phyloP scores from a whole-genome alignment of 1,140 invertebrate species.

The Diachasma alloeum region DNA sequence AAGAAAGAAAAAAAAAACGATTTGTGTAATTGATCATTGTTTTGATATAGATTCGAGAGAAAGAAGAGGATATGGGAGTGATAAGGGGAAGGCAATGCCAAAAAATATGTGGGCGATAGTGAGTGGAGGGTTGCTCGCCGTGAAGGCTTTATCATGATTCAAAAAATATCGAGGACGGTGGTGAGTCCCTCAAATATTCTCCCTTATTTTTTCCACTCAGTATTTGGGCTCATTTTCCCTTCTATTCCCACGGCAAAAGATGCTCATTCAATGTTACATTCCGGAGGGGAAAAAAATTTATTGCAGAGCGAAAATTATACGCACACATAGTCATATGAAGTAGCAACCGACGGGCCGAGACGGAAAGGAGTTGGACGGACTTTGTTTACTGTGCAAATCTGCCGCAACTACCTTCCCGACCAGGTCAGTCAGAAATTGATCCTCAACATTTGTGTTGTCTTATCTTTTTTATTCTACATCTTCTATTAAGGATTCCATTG shows the following conservation, averaged over 20 bases:
- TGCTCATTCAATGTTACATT: neutral
- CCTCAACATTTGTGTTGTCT: neutral
- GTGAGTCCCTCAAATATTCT: neutral
- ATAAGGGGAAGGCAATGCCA: neutral
- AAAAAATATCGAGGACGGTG: neutral
- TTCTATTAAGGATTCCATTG: too few species aligned
- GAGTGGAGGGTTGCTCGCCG: neutral
- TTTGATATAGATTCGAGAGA: too few species aligned
- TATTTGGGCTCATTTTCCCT: neutral
- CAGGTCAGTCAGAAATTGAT: slow-evolving; percentile 35
- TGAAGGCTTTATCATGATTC: neutral
- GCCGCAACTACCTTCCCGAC: slow-evolving; percentile 75
- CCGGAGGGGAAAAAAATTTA: neutral
- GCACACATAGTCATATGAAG: slow-evolving; percentile 4
- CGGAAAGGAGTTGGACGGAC: slow-evolving; percentile 73
- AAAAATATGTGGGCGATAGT: neutral
- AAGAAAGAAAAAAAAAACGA: too few species aligned
- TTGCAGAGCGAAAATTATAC: neutral
- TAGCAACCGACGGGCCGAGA: slow-evolving; percentile 50
- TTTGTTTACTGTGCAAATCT: slow-evolving; percentile 65
- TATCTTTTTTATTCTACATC: neutral
- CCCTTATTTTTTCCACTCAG: neutral
- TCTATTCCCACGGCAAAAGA: neutral
- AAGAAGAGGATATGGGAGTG: neutral
- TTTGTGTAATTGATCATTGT: too few species aligned